phyloP scores from a whole-genome alignment of 2,113 vertebrate species.

The Hippopotamus amphibius region DNA sequence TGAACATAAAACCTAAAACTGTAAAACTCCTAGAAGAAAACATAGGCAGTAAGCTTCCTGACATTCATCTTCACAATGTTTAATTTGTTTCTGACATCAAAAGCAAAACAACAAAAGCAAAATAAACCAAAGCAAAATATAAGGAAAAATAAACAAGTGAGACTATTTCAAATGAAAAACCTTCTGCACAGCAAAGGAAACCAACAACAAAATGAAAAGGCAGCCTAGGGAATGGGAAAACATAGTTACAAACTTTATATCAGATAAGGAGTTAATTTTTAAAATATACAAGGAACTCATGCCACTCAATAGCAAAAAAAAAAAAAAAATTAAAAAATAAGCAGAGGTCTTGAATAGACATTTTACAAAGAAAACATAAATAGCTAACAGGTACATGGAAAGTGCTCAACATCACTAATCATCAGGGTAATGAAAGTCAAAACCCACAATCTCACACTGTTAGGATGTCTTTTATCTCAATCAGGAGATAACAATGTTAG shows the following conservation, averaged over 20 bases:
- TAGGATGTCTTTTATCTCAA: neutral
- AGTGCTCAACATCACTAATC: neutral
- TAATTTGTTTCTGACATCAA: neutral
- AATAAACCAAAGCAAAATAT: neutral
- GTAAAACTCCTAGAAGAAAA: neutral
- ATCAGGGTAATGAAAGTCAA: neutral
- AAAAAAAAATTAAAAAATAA: neutral
- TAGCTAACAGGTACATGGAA: neutral
- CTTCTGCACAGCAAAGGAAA: neutral
- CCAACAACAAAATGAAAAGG: neutral
- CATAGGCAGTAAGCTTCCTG: neutral
- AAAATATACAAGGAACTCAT: neutral
- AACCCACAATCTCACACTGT: neutral
- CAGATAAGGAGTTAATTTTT: neutral
- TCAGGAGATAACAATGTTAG: neutral
- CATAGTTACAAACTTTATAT: neutral
- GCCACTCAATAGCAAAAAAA: neutral
- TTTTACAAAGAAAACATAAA: too few relatives aligned
- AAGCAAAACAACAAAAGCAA: neutral
- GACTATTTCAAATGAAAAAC: neutral
- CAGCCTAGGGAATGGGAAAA: too few relatives aligned
- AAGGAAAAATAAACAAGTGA: neutral
- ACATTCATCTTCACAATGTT: neutral
- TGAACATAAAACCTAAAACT: neutral
- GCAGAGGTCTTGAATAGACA: neutral